Evolutionary conservation across 2,113 vertebrate genomes (phyloP).

Genomic region (Triplophysa siluroides): DNA sequence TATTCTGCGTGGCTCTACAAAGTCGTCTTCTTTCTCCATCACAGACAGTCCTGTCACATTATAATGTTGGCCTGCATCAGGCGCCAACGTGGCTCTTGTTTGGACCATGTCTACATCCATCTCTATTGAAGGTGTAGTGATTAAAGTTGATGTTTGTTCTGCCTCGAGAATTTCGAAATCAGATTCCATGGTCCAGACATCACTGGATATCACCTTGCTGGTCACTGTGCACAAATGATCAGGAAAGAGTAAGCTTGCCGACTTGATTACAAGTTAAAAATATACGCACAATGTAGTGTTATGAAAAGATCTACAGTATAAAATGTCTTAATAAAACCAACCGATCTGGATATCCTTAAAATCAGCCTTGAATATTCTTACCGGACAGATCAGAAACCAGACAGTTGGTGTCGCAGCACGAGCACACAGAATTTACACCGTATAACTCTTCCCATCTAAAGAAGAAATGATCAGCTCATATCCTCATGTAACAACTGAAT

Average conservation of each 20-base stretch:
- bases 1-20: conserved; percentile 37
- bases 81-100: not conserved
- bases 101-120: not conserved
- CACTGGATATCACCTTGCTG: conserved; percentile 60
- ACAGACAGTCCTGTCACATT: conserved; percentile 50
- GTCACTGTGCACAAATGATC: conserved; percentile 45
- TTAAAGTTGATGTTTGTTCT: not conserved
- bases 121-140: not conserved
- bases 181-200: conserved; percentile 56
- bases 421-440: conserved; percentile 59
- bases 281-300: not conserved
- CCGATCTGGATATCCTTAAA: not conserved
- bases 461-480: not conserved
- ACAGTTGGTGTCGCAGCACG: conserved; percentile 71
- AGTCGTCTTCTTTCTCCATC: conserved; percentile 43
- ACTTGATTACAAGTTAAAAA: not conserved
- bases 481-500: not conserved
- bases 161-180: not conserved
- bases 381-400: conserved; percentile 51
- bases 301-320: not conserved
- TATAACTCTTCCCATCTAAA: conserved; percentile 73
- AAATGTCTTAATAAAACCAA: not conserved
- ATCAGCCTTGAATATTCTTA: conserved; percentile 33
- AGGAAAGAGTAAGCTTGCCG: not conserved
- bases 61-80: conserved; percentile 10